Base-by-base conservation (phyloP, 2,888 invertebrate genomes). In the Heteromyza rotundicornis region DNA sequence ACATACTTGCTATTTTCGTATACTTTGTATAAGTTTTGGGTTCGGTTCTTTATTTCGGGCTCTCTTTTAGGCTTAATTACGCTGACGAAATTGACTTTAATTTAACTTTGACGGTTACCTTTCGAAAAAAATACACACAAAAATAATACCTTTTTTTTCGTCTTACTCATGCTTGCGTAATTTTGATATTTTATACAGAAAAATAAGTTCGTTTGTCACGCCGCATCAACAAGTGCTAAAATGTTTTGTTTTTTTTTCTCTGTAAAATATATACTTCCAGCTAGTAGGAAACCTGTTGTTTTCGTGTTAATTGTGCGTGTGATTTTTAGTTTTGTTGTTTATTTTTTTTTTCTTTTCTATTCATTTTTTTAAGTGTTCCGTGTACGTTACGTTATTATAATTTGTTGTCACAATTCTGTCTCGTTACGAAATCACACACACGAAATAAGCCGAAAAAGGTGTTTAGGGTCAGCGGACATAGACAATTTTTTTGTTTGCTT, bases 51-150 rank as follows among this genome's bases (percentile, higher is more conserved):
- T 10, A 10, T 40, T 3, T n/a, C 16, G n/a, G 40, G 40, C 14
- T n/a, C n/a, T n/a, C 10, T 40, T 40, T 40, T 40, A 40, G 23
- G 23, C 56, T 47, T 56, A 47, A 56, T 56, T 22, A 24, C 56
- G 56, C 56, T 44, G 56, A 23, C 56, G 27, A 56, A 56, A 56
- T 23, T 56, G 47, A 44, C 56, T 56, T 56, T 56, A 56, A 56
- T 56, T 56, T 27, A 27, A n/a, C 47, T 56, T 56, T 44, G 56
- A 27, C 7, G 27, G 27, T 27, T 27, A 27, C 5, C 27, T 53
- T 53, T 20, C 2, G 32, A 53, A 53, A 35, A 53, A 51, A 50
- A 50, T 1, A 17, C 10, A 50, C 19, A 20, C 12, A 50, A 3
- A 50, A 20, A 20, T 50, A 17, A 12, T 20, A 20, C 7, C 8